Percentiles rank a stretch among this genome's conserved stretches.
These are phyloP conservation scores for Bombyx mori DNA, from an alignment of 1,140 invertebrate genomes.

Conservation along the genomic window ASM3026992v2 NC_085109.1:7210501-7211000, in stretches of 20 bases:
- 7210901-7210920: slow-evolving; percentile 41
- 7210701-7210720: slow-evolving; percentile 38
- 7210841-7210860: slow-evolving; percentile 18
- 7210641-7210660: slow-evolving; percentile 43
- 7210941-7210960: slow-evolving; percentile 54
- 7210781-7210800: slow-evolving; percentile 32
- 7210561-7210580: slow-evolving; percentile 11
- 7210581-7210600: slow-evolving; percentile 13
- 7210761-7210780: slow-evolving; percentile 31
- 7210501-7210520: slow-evolving; percentile 42
- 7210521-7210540: slow-evolving; percentile 36
- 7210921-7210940: slow-evolving; percentile 55
- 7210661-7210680: slow-evolving; percentile 45
- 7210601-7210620: slow-evolving; percentile 15
- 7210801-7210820: slow-evolving; percentile 35
- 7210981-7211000: slow-evolving; percentile 29
- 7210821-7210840: slow-evolving; percentile 34
- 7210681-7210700: slow-evolving; percentile 35
- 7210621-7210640: slow-evolving; percentile 26
- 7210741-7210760: slow-evolving; percentile 43
- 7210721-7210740: slow-evolving; percentile 33
- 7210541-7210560: slow-evolving; percentile 46
- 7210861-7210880: slow-evolving; percentile 26
- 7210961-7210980: slow-evolving; percentile 26
- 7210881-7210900: slow-evolving; percentile 43